Conservation (phyloP, 1,140 invertebrate species). For the Macrotrachela quadricornifera region DNA sequence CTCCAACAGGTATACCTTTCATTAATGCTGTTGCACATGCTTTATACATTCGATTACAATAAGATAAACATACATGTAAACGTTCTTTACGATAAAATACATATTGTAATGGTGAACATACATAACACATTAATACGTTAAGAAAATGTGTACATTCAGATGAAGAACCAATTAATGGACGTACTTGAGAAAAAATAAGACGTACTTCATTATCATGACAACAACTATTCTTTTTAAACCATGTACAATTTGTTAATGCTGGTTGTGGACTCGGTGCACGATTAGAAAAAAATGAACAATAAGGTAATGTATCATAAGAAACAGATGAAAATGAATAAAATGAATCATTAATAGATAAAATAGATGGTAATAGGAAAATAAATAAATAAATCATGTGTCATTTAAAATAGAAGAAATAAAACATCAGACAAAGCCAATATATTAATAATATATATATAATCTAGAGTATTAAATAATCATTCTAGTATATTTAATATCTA, state of each 20-base stretch:
- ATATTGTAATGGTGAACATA: slow-evolving; percentile 27
- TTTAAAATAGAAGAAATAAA: too few relatives aligned
- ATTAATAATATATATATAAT: too few relatives aligned
- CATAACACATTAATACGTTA: slow-evolving; percentile 31
- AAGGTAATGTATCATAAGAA: too few relatives aligned
- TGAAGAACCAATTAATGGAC: slow-evolving; percentile 23
- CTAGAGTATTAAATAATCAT: too few relatives aligned
- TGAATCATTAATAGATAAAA: too few relatives aligned
- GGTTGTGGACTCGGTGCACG: slow-evolving; percentile 24
- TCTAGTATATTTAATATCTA: too few relatives aligned
- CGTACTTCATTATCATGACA: slow-evolving; percentile 29
- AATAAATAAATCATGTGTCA: too few relatives aligned
- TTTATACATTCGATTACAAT: slow-evolving; percentile 23
- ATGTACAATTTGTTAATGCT: slow-evolving; percentile 27
- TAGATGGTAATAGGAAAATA: too few relatives aligned
- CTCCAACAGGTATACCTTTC: slow-evolving; percentile 21
- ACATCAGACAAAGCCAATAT: too few relatives aligned
- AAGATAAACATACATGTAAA: slow-evolving; percentile 25
- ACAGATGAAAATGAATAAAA: too few relatives aligned
- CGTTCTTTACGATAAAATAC: slow-evolving; percentile 23
- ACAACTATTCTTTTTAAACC: slow-evolving; percentile 28
- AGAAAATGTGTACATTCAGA: slow-evolving; percentile 22
- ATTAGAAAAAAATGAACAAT: slow-evolving; percentile 30
- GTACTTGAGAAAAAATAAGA: slow-evolving; percentile 19
- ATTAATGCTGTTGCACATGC: slow-evolving; percentile 15